These are phyloP conservation scores for Thecophora atra DNA, from an alignment of 2,888 invertebrate species.

Conservation along the genomic window DNA sequence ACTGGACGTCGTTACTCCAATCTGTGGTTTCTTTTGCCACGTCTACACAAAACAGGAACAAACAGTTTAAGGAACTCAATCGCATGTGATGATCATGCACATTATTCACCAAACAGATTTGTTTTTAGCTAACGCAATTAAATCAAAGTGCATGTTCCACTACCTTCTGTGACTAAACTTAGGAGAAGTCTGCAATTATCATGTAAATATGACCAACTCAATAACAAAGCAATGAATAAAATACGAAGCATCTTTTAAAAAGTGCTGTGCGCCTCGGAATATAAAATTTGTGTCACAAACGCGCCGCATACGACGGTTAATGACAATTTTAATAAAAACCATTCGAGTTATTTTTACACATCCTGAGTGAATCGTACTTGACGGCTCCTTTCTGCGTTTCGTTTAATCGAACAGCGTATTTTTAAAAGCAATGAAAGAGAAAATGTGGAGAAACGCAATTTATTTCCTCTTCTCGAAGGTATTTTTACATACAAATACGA, in stretches of 20 bases:
- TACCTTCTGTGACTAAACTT: too few relatives aligned
- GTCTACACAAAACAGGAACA: too few relatives aligned
- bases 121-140: too few relatives aligned
- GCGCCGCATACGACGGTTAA: not conserved
- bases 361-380: not conserved
- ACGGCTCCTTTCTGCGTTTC: not conserved
- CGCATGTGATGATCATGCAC: too few relatives aligned
- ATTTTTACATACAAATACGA: constrained; percentile 8
- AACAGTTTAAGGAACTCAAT: too few relatives aligned
- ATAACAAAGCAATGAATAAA: not conserved
- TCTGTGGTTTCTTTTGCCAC: too few relatives aligned
- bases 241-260: not conserved
- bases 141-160: too few relatives aligned
- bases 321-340: not conserved
- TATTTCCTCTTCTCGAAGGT: not conserved
- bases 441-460: not conserved
- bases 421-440: not conserved
- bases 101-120: too few relatives aligned
- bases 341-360: constrained; percentile 6
- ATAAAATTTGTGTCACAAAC: constrained; percentile 1
- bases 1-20: too few relatives aligned
- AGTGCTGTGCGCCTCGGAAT: not conserved
- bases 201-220: too few relatives aligned
- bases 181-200: too few relatives aligned
- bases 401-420: not conserved